Conservation (phyloP, 2,113 vertebrate genomes). For the Thalassoma bifasciatum region DNA sequence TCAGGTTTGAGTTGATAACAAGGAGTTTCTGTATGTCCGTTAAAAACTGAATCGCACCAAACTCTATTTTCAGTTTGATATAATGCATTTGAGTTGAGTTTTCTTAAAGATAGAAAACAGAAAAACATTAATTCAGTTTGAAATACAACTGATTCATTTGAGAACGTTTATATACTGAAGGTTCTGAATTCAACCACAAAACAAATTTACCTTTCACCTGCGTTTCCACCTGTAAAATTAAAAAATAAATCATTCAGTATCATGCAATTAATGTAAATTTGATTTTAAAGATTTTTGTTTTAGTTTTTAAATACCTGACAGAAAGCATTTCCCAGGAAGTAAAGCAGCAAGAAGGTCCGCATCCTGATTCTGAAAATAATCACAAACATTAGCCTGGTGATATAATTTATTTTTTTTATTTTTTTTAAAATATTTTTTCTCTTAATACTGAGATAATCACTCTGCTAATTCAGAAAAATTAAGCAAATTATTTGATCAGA, state of each 20-base stretch:
- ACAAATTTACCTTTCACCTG: slow-evolving; percentile 61
- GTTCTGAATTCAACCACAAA: background rate
- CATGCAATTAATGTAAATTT: background rate
- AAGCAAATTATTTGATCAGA: too few relatives aligned
- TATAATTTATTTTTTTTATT: too few relatives aligned
- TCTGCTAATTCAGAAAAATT: too few relatives aligned
- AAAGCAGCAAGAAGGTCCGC: slow-evolving; percentile 51
- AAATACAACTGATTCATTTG: background rate
- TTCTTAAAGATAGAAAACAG: slow-evolving; percentile 35
- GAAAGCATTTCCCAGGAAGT: slow-evolving; percentile 18
- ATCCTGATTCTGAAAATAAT: slow-evolving; percentile 49
- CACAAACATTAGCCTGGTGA: background rate
- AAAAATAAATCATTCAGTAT: background rate
- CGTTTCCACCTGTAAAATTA: slow-evolving; percentile 44
- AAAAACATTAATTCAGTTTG: background rate
- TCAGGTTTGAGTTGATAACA: rapidly evolving
- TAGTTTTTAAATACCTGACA: slow-evolving; percentile 46
- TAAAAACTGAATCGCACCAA: rapidly evolving
- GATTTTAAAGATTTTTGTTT: background rate
- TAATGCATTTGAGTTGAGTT: slow-evolving; percentile 63
- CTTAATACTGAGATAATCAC: too few relatives aligned
- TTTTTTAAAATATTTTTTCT: too few relatives aligned
- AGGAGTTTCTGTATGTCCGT: rapidly evolving
- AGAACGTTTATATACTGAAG: background rate
- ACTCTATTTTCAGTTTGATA: slow-evolving; percentile 53